phyloP scores from a whole-genome alignment of 2,888 invertebrate species.

The Diogma glabrata region DNA sequence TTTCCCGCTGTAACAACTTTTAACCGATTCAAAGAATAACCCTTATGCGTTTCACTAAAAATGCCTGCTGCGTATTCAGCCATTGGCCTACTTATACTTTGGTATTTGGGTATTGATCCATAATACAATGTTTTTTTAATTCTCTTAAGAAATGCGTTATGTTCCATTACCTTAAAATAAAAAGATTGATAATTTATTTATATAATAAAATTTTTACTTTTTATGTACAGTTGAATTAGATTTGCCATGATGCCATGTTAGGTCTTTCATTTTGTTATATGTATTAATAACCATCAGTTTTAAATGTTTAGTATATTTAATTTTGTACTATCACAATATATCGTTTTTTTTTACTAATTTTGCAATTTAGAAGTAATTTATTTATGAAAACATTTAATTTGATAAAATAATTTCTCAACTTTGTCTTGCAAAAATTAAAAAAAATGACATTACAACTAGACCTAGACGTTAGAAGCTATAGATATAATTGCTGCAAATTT shows the following conservation, averaged over 20 bases:
- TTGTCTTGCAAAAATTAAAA: too few relatives aligned
- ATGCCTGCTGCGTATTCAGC: slow-evolving; percentile 73
- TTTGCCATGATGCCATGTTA: slow-evolving; percentile 2
- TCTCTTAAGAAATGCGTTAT: slow-evolving; percentile 66
- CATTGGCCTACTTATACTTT: slow-evolving; percentile 43
- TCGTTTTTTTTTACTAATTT: too few relatives aligned
- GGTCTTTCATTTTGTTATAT: too few relatives aligned
- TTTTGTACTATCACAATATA: too few relatives aligned
- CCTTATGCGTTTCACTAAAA: slow-evolving; percentile 67
- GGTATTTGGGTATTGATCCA: slow-evolving; percentile 69
- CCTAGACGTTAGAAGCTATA: too few relatives aligned
- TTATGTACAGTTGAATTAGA: slow-evolving; percentile 5
- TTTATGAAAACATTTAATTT: too few relatives aligned
- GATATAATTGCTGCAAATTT: too few relatives aligned
- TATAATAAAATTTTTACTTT: neutral
- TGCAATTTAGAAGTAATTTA: too few relatives aligned
- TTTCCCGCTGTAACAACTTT: slow-evolving; percentile 65
- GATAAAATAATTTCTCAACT: too few relatives aligned
- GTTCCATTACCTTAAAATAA: slow-evolving; percentile 34
- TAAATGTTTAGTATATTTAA: too few relatives aligned
- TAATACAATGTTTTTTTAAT: slow-evolving; percentile 84
- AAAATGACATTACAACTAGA: too few relatives aligned
- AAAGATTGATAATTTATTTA: neutral
- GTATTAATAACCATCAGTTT: too few relatives aligned
- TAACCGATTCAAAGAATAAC: slow-evolving; percentile 63